Conservation (phyloP, 2,797 vertebrate species). For the Spondyliosoma cantharus region DNA sequence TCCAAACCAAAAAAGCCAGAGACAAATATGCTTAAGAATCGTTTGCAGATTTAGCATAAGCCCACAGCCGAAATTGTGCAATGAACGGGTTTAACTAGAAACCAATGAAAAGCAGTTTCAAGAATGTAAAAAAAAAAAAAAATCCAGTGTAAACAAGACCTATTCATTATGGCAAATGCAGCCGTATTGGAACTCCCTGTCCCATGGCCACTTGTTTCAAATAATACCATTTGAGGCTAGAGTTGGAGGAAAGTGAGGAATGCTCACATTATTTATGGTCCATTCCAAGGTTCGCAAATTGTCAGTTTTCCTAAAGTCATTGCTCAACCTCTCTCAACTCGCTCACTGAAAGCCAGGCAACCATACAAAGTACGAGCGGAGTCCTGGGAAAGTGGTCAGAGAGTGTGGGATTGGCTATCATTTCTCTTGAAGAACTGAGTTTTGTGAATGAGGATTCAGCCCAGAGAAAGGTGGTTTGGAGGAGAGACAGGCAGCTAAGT, state of each 20-base stretch:
- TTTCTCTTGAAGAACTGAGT: constrained; percentile 21
- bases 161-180: constrained; percentile 62
- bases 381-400: constrained; percentile 62
- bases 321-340: constrained; percentile 38
- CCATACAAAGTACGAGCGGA: constrained; percentile 41
- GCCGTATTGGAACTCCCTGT: constrained; percentile 50
- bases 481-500: constrained; percentile 28
- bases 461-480: constrained; percentile 43
- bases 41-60: constrained; percentile 42
- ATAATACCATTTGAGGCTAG: constrained; percentile 49
- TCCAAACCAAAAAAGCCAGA: constrained; percentile 51
- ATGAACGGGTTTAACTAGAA: constrained; percentile 32
- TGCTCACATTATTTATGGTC: constrained; percentile 51
- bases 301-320: constrained; percentile 56
- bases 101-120: constrained; percentile 36
- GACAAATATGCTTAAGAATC: constrained; percentile 51
- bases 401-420: constrained; percentile 59
- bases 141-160: constrained; percentile 57
- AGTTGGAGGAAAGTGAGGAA: constrained; percentile 49
- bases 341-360: constrained; percentile 30
- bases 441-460: constrained; percentile 47
- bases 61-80: constrained; percentile 45
- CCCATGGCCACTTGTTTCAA: constrained; percentile 41
- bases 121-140: constrained; percentile 16
- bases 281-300: constrained; percentile 55